A percentile compares a stretch with the other conserved stretches of the same genome.
These are phyloP conservation scores for Psammodynastes pulverulentus DNA, from an alignment of 2,113 vertebrate genomes.

Conservation along the genomic window DNA sequence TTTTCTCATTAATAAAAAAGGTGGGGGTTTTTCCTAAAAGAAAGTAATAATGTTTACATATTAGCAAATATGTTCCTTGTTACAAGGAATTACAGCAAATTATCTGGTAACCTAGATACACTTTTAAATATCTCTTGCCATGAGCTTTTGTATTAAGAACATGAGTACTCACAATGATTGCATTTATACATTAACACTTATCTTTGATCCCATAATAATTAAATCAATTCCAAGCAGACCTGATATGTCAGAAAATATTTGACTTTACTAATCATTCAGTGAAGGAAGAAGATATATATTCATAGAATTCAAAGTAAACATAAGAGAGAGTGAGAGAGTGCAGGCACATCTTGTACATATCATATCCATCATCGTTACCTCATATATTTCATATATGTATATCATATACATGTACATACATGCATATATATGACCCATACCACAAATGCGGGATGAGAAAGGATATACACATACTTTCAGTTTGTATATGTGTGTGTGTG, in stretches of 20 bases:
- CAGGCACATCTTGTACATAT: neutral
- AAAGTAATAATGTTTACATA: slow-evolving; percentile 41
- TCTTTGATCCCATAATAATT: accelerated
- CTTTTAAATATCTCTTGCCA: slow-evolving; percentile 47
- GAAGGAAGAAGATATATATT: neutral
- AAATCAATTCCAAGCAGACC: neutral
- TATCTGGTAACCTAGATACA: slow-evolving; percentile 22
- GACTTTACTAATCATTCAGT: neutral
- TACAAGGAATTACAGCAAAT: slow-evolving; percentile 17
- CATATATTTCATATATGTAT: too few relatives aligned
- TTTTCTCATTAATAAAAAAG: slow-evolving; percentile 46
- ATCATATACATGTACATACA: neutral
- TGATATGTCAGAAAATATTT: slow-evolving; percentile 29
- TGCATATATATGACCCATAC: neutral
- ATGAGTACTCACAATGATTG: slow-evolving; percentile 28
- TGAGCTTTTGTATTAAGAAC: slow-evolving; percentile 27
- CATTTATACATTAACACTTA: slow-evolving; percentile 28
- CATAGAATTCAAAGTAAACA: neutral
- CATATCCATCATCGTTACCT: neutral
- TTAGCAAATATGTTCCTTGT: slow-evolving; percentile 38
- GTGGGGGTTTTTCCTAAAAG: slow-evolving; percentile 22
- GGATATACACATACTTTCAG: too few relatives aligned
- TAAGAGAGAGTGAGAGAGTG: neutral
- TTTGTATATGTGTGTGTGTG: too few relatives aligned
- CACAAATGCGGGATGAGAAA: too few relatives aligned